Conservation (phyloP, 1,140 invertebrate genomes). For the Heliconius hermathena region DNA sequence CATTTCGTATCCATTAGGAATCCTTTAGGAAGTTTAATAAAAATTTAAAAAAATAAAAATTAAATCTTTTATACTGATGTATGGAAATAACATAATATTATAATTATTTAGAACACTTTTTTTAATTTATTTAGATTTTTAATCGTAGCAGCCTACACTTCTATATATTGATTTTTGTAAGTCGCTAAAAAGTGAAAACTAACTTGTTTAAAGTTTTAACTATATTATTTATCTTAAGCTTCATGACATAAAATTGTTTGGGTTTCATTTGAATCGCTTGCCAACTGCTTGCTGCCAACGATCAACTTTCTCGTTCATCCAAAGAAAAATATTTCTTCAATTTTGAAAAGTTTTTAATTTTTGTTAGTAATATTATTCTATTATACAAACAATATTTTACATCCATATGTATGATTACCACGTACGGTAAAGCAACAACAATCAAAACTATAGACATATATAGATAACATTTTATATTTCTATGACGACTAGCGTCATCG, state of each 20-base stretch:
- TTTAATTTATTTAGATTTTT: too few species aligned
- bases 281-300: slow-evolving; percentile 40
- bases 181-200: slow-evolving; percentile 32
- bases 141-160: too few species aligned
- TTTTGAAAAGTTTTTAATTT: slow-evolving; percentile 35
- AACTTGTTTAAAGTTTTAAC: slow-evolving; percentile 20
- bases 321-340: slow-evolving; percentile 36
- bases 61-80: too few species aligned
- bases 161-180: neutral
- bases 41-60: too few species aligned
- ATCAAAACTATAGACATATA: too few species aligned
- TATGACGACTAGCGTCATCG: too few species aligned
- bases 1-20: too few species aligned
- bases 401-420: neutral
- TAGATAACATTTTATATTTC: too few species aligned
- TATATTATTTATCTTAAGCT: slow-evolving; percentile 31
- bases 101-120: too few species aligned
- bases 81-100: too few species aligned
- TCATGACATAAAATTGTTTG: slow-evolving; percentile 34
- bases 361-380: slow-evolving; percentile 19
- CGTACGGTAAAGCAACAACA: too few species aligned
- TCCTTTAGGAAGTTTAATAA: too few species aligned
- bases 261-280: slow-evolving; percentile 35
- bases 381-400: slow-evolving; percentile 13
- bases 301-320: slow-evolving; percentile 40